A percentile compares a stretch with the other conserved stretches of the same genome.
These are phyloP conservation scores for Stenolophus ochropezus DNA, from an alignment of 2,888 invertebrate species.

Conservation along the genomic window DNA sequence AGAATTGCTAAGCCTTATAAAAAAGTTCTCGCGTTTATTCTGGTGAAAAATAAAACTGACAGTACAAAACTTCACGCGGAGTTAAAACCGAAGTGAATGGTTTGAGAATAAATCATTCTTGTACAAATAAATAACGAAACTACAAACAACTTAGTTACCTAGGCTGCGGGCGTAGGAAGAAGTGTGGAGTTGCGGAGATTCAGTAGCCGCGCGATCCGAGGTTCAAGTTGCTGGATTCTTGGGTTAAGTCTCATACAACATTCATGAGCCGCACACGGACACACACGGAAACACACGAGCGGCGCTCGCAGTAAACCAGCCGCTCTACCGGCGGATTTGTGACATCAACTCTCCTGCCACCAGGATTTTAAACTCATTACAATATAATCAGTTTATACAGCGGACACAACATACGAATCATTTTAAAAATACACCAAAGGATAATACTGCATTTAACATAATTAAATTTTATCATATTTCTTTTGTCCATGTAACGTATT, in stretches of 20 bases:
- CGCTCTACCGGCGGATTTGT: background rate
- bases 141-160: conserved; percentile 56
- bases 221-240: conserved; percentile 54
- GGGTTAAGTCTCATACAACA: conserved; percentile 58
- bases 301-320: background rate
- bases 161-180: conserved; percentile 38
- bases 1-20: conserved; percentile 24
- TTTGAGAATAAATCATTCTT: conserved; percentile 48
- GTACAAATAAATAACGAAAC: conserved; percentile 56
- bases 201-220: conserved; percentile 22
- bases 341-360: background rate
- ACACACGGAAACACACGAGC: conserved; percentile 37
- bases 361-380: background rate
- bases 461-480: too few relatives aligned
- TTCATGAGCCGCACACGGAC: conserved; percentile 52
- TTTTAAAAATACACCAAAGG: too few relatives aligned
- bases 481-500: too few relatives aligned
- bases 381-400: background rate
- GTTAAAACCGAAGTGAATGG: conserved; percentile 51
- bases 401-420: background rate
- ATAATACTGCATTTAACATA: too few relatives aligned
- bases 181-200: conserved; percentile 46
- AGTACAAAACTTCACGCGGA: conserved; percentile 44
- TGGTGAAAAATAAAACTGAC: conserved; percentile 45
- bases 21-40: conserved; percentile 43